A percentile compares a stretch with the other conserved stretches of the same genome.
Conservation (phyloP, 2,888 invertebrate genomes). For the Drosophila ochracea region DNA sequence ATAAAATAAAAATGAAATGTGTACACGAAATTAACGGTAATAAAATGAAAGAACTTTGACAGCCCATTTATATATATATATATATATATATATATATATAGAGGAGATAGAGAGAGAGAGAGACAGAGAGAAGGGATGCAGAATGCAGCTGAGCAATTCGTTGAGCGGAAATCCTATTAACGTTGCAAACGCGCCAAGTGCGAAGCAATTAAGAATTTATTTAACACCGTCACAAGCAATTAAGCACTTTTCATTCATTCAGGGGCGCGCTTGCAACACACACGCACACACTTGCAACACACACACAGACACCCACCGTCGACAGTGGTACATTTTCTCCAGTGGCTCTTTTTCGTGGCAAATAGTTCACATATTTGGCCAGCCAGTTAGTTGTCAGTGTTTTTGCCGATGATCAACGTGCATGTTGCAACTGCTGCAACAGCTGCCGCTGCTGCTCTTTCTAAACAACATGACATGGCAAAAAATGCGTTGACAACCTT, state of each 20-base stretch:
- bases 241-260: constrained; percentile 84
- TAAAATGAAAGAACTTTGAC: constrained; percentile 67
- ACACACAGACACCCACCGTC: constrained; percentile 24
- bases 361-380: constrained; percentile 76
- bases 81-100: constrained; percentile 1
- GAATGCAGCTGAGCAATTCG: constrained; percentile 16
- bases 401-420: constrained; percentile 62
- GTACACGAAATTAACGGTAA: constrained; percentile 68
- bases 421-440: constrained; percentile 22
- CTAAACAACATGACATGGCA: constrained; percentile 66
- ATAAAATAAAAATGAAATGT: constrained; percentile 31
- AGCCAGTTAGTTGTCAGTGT: constrained; percentile 64
- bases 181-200: constrained; percentile 84
- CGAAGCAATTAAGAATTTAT: constrained; percentile 85
- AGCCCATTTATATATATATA: constrained; percentile 26
- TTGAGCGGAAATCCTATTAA: constrained; percentile 82
- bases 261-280: constrained; percentile 58
- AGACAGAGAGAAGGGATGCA: constrained; percentile 10
- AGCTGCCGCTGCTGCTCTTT: constrained; percentile 33
- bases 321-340: constrained; percentile 58
- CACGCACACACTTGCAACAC: constrained; percentile 10
- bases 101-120: not conserved
- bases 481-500: constrained; percentile 54
- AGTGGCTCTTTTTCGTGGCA: constrained; percentile 58
- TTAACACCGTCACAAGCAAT: constrained; percentile 85